Conservation (phyloP, 2,113 vertebrate species). For the Ascaphus truei region DNA sequence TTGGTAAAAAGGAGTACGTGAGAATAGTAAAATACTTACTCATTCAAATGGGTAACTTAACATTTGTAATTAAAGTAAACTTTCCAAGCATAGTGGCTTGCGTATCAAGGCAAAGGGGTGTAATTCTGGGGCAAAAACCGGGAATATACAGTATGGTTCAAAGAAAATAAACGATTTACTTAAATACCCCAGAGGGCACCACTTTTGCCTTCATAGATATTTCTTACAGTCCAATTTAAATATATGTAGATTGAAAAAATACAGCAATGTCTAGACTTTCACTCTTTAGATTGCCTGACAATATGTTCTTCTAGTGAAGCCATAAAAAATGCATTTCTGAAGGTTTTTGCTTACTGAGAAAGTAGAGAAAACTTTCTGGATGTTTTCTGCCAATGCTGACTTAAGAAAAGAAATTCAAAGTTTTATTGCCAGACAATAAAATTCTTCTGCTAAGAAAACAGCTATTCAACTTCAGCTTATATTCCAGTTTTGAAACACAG, state of each 20-base stretch:
- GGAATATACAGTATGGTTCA: not conserved
- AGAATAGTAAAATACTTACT: no score
- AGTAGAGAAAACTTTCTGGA: constrained; percentile 22
- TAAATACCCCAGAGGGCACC: not conserved
- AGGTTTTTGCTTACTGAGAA: constrained; percentile 15
- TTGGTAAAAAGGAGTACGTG: no score
- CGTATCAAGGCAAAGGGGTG: not conserved
- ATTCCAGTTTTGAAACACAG: not conserved
- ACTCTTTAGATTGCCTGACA: no score
- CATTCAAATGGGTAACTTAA: no score
- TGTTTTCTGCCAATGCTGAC: constrained; percentile 20
- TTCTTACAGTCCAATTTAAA: not conserved
- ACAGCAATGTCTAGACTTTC: constrained; percentile 19
- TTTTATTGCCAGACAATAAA: constrained; percentile 21
- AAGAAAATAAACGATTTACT: not conserved
- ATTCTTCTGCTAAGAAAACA: constrained; percentile 7
- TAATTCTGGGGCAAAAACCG: not conserved
- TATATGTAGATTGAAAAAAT: constrained; percentile 19
- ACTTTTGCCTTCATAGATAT: not conserved
- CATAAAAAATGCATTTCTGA: constrained; percentile 12
- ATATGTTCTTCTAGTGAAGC: not conserved
- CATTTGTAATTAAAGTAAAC: not conserved
- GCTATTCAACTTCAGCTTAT: not conserved
- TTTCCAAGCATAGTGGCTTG: not conserved
- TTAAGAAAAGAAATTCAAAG: constrained; percentile 3